Conservation (phyloP, 2,797 vertebrate genomes). For the Danionella dracula region DNA sequence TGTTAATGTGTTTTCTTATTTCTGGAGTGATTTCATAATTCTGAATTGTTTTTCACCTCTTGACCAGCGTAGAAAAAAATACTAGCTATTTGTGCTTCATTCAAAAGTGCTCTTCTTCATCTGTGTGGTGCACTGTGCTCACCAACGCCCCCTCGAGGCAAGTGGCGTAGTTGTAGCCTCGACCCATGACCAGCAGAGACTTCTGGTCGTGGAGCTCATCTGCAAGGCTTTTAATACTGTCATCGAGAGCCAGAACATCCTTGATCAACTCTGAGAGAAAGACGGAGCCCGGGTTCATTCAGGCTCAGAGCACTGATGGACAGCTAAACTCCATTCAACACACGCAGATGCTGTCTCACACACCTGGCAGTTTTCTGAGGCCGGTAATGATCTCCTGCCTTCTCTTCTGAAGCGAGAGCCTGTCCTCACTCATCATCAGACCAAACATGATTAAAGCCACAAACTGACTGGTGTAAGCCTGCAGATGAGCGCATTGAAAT, state of each 20-base stretch:
- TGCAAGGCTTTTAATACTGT: constrained; percentile 83
- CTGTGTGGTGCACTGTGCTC: constrained; percentile 46
- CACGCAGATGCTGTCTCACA: background rate
- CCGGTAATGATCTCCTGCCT: constrained; percentile 83
- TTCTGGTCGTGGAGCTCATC: constrained; percentile 83
- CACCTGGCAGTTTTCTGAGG: constrained; percentile 80
- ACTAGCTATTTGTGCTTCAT: too few species aligned
- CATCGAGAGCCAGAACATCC: constrained; percentile 81
- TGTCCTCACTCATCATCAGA: constrained; percentile 92
- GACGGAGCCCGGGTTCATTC: background rate
- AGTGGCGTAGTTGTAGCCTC: constrained; percentile 92
- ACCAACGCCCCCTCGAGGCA: constrained; percentile 96
- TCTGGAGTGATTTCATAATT: too few species aligned
- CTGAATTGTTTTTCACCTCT: too few species aligned
- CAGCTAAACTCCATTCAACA: background rate
- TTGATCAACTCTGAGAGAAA: constrained; percentile 78
- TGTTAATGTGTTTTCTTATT: too few species aligned
- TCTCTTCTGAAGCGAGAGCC: constrained; percentile 84
- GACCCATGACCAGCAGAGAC: constrained; percentile 91
- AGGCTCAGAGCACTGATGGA: background rate
- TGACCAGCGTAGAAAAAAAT: too few species aligned
- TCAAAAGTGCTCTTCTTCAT: too few species aligned
- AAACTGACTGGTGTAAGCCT: constrained; percentile 96
- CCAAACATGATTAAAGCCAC: constrained; percentile 90
- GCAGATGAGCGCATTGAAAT: constrained; percentile 41